Percentiles rank a stretch among this genome's conserved stretches.
Evolutionary conservation across 2,888 invertebrate species (phyloP).

Genomic region (Tromatobia lineatoria): DNA sequence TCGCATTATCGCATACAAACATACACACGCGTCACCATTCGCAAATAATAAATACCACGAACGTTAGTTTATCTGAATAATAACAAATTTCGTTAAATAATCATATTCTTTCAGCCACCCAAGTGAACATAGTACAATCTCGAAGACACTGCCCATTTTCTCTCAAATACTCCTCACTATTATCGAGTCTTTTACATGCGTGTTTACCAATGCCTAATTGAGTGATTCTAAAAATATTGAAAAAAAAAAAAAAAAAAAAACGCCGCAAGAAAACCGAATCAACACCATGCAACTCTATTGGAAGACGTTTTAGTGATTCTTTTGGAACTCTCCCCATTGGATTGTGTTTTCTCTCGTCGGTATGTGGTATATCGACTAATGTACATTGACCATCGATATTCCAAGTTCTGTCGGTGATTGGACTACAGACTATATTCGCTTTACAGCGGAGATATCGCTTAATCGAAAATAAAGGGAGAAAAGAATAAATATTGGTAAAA

Average conservation of each 20-base stretch:
- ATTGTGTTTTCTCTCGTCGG: conserved; percentile 37
- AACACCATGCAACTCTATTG: conserved; percentile 28
- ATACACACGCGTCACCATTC: not conserved
- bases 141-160: conserved; percentile 80
- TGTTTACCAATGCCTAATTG: conserved; percentile 57
- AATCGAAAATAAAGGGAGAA: not conserved
- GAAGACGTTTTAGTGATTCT: conserved; percentile 18
- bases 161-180: conserved; percentile 62
- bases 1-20: conserved; percentile 15
- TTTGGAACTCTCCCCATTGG: not conserved
- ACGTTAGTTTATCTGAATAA: not conserved
- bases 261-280: not conserved
- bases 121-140: conserved; percentile 73
- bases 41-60: not conserved
- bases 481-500: not conserved
- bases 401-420: conserved; percentile 47
- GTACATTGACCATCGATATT: conserved; percentile 32
- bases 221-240: conserved; percentile 50
- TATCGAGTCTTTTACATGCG: conserved; percentile 37
- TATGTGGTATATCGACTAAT: conserved; percentile 16
- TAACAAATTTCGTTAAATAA: conserved; percentile 5
- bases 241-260: not conserved
- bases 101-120: conserved; percentile 11
- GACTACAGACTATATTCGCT: conserved; percentile 30
- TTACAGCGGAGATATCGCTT: not conserved